These are phyloP conservation scores for Torymus auratus DNA, from an alignment of 2,888 invertebrate species.

Conservation along the genomic window DNA sequence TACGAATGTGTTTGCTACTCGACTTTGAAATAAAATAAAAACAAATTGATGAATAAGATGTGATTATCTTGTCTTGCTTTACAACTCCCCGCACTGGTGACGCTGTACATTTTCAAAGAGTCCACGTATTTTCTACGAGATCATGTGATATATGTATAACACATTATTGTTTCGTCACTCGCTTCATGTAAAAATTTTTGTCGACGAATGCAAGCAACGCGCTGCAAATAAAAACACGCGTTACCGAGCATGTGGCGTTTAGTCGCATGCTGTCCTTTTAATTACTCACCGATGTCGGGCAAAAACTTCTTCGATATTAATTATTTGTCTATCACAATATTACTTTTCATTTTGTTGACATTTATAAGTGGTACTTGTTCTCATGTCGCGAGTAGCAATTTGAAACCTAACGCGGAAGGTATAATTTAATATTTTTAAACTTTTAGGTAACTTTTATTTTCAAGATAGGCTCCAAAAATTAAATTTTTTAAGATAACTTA, in stretches of 20 bases:
- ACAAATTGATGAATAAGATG: too few relatives aligned
- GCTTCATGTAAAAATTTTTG: conserved; percentile 29
- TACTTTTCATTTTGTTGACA: conserved; percentile 36
- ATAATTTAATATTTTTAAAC: conserved; percentile 19
- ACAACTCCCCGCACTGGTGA: not conserved
- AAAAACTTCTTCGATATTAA: conserved; percentile 19
- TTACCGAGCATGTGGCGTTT: conserved; percentile 22
- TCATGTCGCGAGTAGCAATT: conserved; percentile 15
- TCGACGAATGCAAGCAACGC: conserved; percentile 31
- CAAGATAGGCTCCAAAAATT: not conserved
- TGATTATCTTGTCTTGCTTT: too few relatives aligned
- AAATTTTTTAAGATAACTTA: not conserved
- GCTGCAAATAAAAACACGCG: conserved; percentile 23
- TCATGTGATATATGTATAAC: conserved; percentile 16
- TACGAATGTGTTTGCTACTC: too few relatives aligned
- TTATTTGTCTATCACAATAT: conserved; percentile 28
- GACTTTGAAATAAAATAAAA: not conserved
- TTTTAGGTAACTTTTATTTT: conserved; percentile 5
- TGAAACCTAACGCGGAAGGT: conserved; percentile 32
- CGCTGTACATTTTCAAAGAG: not conserved
- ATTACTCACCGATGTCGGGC: conserved; percentile 33
- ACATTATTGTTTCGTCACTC: conserved; percentile 27
- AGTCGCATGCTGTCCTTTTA: conserved; percentile 26
- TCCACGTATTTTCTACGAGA: conserved; percentile 32
- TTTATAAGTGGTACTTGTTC: conserved; percentile 27